Evolutionary conservation across 1,140 invertebrate species (phyloP), one percentile per base, ranked within the genome.

Genomic region (Chelonus insularis): DNA sequence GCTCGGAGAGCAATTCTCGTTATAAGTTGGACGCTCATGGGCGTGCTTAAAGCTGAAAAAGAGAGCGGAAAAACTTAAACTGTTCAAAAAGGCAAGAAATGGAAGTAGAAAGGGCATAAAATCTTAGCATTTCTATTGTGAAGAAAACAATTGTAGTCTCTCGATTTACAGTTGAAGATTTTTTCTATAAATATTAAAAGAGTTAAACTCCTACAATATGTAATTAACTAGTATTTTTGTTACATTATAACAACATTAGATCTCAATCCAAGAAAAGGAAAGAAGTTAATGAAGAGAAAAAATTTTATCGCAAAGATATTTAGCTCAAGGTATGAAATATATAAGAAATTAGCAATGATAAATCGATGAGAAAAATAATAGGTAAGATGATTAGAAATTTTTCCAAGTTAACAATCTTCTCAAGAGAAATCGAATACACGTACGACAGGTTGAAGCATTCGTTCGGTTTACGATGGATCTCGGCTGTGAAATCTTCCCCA

Each of bases 401-500:
- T 29, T 7, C 3, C 1, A 45, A 45, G n/a, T n/a, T 9, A 18
- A 20, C 1, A 7, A 1, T n/a, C 5, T 18, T 39, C 58, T 37
- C 16, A 47, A 36, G 58, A 16, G 37, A 25, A 54, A 41, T 54
- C 58, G 50, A 60, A 39, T 45, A 54, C 58, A 60, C 58, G 58
- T 60, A 54, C 36, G 8, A 18, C 36, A 36, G 36, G 25, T 55
- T 55, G 21, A 12, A 14, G 52, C 4, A 16, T 62, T 67, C 64
- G 63, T 71, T 70, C 67, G 68, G 72, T 76, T 74, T 73, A 74
- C 65, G 47, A 64, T 67, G 64, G 71, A 69, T 70, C 70, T 73
- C 66, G 65, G 60, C 52, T 52, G 45, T 68, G 67, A 68, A 74
- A 70, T 69, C 67, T 65, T 61, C 54, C 56, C 68, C 60, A 72